Evolutionary conservation across 2,797 vertebrate genomes (phyloP), one percentile per base, ranked within the genome.

Genomic region (Hippopotamyrus pictus): DNA sequence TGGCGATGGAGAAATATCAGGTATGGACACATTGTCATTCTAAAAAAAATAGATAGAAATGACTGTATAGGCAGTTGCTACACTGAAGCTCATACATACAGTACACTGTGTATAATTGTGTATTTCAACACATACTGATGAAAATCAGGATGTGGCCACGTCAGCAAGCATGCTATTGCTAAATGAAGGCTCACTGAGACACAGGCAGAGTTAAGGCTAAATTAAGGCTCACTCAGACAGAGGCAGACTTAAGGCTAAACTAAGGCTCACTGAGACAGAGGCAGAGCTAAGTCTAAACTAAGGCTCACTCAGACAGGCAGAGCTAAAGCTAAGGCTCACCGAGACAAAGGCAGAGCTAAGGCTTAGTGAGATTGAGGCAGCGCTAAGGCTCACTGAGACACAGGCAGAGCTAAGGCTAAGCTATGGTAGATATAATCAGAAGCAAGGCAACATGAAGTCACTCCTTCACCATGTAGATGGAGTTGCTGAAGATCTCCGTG

Each of bases 401-500:
- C 0, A 22, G n/a, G 57, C 7, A 59, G 57, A 59, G 2, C 7
- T 59, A 59, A 48, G 7, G 44, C 3, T 11, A 57, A 19, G 7
- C 25, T 29, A 54, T 14, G 19, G 25, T 14, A 86, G 84, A 86
- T 14, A 44, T 5, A 82, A 46, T 82, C 76, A 46, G 50, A 50
- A 51, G n/a, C 5, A 29, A 7, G 17, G 25, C 14, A 87, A 29
- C 5, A 17, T 50, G 25, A 87, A 51, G 29, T 41, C 29, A 22
- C 25, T 25, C 51, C 2, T 92, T 86, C 94, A 98, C 98, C 97
- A 98, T 98, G 89, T 97, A 96, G 92, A 97, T 94, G 85, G 97
- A 96, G 88, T 98, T 97, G 88, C 96, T 95, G 94, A 99, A 99
- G 89, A 99, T 97, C 94, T 99, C 98, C 91, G 94, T 96, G 90